Base-by-base conservation (phyloP, 2,888 invertebrate genomes). In the Cordilura impudica region DNA sequence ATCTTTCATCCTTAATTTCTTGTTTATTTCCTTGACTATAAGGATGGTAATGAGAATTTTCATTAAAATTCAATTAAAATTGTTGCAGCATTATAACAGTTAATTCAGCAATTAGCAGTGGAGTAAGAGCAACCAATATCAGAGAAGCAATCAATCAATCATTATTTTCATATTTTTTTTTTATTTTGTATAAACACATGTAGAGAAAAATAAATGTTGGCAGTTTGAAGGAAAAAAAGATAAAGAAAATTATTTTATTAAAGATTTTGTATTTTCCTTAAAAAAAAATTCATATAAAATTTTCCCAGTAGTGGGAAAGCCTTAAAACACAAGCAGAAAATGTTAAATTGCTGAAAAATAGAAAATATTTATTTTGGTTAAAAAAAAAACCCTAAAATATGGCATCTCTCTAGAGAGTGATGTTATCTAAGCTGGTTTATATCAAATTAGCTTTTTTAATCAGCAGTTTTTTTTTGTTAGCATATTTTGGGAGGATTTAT, bases 111-210 rank as follows among this genome's bases (percentile, higher is more conserved):
- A 86, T 86, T 84, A 83, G 85, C 87, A 87, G 87, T 84, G 85
- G 63, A 87, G 85, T 87, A 86, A 85, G 82, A 86, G 87, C 87
- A 86, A 87, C 86, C 86, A 81, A 82, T 86, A 83, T 69, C 56
- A 79, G 67, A 75, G 39, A 67, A 58, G 66, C 71, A 67, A 54
- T 51, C 53, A 53, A 49, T 66, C 65, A 72, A 21, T 70, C 43
- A 65, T 47, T 67, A n/a, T 45, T 56, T 54, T 31, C 31, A 47
- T 16, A 47, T 70, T 54, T 45, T n/a, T 60, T 43, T 49, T 78
- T 58, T 6, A 39, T 21, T 39, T 26, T 56, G 43, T 21, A 58
- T 54, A 61, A 31, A 39, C 63, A 75, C 29, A 70, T 70, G 60
- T 71, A 60, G 73, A 61, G 53, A 21, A 47, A 66, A 72, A 23